phyloP scores from a whole-genome alignment of 1,140 invertebrate species.

The Neomicropteryx cornuta region DNA sequence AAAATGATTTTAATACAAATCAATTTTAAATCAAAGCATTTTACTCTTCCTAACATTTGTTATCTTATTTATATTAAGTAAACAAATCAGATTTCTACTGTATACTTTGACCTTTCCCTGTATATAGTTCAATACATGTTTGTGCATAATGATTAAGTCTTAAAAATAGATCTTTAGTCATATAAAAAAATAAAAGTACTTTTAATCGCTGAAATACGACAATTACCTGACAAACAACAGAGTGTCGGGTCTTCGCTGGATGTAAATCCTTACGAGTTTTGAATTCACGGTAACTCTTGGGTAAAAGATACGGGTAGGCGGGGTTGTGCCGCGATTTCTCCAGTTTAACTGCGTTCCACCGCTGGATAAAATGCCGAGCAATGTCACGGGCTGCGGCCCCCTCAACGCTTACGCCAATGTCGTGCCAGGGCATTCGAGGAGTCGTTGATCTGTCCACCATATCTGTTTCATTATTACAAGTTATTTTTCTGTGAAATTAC shows the following conservation, averaged over 20 bases:
- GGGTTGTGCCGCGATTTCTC: conserved; percentile 54
- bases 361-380: conserved; percentile 91
- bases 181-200: background rate
- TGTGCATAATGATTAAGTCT: conserved; percentile 1
- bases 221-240: conserved; percentile 59
- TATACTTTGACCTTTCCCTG: too few relatives aligned
- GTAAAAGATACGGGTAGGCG: conserved; percentile 79
- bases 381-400: conserved; percentile 82
- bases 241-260: conserved; percentile 39
- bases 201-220: conserved; percentile 1
- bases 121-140: too few relatives aligned
- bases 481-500: too few relatives aligned
- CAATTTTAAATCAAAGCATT: too few relatives aligned
- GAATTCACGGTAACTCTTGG: conserved; percentile 70
- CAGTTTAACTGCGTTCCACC: conserved; percentile 95
- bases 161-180: conserved; percentile 1
- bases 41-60: too few relatives aligned
- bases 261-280: conserved; percentile 33
- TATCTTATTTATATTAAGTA: too few relatives aligned
- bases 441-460: conserved; percentile 76
- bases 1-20: too few relatives aligned
- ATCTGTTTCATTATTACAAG: conserved; percentile 43
- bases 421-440: conserved; percentile 98
- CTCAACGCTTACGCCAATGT: conserved; percentile 79
- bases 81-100: too few relatives aligned